Evolutionary conservation across 2,113 vertebrate species (phyloP).

Genomic region (Notarius quadriscutis): DNA sequence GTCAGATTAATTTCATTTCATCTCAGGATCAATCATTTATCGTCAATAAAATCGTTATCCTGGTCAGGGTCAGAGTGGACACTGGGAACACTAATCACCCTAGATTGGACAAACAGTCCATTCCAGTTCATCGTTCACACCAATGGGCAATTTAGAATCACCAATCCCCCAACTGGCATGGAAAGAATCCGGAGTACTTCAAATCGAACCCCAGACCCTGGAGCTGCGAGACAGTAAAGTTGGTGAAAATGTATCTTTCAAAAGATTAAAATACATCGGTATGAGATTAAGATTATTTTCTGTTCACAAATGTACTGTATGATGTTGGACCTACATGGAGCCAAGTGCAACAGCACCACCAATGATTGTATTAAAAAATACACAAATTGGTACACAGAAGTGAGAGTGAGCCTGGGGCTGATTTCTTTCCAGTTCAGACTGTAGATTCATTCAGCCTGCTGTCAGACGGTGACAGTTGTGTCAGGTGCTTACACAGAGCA

Average conservation of each 20-base stretch:
- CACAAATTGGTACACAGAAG: neutral
- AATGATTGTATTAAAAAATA: neutral
- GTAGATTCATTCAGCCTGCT: neutral
- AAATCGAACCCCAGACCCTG: neutral
- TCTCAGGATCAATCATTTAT: neutral
- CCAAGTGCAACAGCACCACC: neutral
- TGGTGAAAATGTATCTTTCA: neutral
- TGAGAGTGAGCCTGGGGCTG: neutral
- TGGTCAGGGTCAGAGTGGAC: neutral
- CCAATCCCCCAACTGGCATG: neutral
- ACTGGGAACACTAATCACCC: neutral
- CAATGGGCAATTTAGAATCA: neutral
- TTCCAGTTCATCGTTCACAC: neutral
- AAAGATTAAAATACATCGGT: neutral
- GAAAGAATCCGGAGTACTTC: neutral
- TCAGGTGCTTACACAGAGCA: neutral
- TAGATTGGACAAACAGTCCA: neutral
- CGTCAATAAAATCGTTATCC: neutral
- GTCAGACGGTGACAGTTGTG: neutral
- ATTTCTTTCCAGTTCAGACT: neutral
- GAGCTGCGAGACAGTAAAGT: neutral
- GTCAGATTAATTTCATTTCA: neutral
- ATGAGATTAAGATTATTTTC: neutral
- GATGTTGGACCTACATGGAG: neutral
- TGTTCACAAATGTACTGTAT: neutral